These are phyloP conservation scores for Julus scandinavius DNA, from an alignment of 2,888 invertebrate species.

Conservation along the genomic window DNA sequence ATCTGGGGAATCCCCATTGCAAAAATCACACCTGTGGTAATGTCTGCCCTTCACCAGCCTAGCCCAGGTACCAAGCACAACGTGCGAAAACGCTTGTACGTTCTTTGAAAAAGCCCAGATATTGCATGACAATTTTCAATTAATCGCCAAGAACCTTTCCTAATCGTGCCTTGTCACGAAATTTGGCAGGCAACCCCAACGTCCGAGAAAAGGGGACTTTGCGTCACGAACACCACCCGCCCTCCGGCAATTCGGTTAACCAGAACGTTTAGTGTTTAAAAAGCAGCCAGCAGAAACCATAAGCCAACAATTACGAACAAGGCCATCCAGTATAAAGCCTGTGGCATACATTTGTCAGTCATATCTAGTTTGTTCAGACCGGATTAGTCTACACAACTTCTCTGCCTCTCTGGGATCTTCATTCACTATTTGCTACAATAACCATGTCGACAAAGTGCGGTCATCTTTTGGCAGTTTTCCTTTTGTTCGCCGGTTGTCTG, in stretches of 20 bases:
- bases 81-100: neutral
- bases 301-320: neutral
- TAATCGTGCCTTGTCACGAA: neutral
- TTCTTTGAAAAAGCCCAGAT: neutral
- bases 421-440: neutral
- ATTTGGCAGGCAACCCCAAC: too few relatives aligned
- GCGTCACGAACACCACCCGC: neutral
- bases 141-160: neutral
- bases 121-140: neutral
- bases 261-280: neutral
- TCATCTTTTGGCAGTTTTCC: neutral
- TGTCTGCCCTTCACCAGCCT: neutral
- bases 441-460: neutral
- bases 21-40: neutral
- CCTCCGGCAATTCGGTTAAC: neutral
- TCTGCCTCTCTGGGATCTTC: neutral
- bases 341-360: neutral
- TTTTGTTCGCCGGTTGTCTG: neutral
- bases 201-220: neutral
- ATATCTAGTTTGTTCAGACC: neutral
- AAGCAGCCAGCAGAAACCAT: constrained; percentile 5
- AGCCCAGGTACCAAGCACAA: neutral
- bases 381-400: too few relatives aligned
- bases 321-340: neutral
- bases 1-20: neutral